phyloP scores from a whole-genome alignment of 2,113 vertebrate species.

The Riparia riparia region DNA sequence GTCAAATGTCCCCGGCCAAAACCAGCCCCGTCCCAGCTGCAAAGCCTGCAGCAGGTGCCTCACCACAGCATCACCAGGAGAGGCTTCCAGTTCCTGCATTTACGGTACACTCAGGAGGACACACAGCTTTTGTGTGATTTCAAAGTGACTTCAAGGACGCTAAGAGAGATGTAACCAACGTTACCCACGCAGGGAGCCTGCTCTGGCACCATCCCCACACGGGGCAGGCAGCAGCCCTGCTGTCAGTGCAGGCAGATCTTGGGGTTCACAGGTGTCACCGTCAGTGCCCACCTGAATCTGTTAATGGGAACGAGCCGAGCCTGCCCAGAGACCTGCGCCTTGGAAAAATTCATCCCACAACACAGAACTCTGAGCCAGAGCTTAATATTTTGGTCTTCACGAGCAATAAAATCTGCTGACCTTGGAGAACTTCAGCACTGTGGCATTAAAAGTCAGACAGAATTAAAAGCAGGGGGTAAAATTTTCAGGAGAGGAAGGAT shows the following conservation, averaged over 20 bases:
- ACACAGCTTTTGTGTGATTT: too few species aligned
- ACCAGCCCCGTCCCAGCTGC: not conserved
- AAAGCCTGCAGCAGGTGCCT: not conserved
- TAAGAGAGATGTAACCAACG: not conserved
- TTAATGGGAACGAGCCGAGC: not conserved
- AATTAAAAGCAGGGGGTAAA: not conserved
- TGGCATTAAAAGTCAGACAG: not conserved
- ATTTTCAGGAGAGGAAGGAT: not conserved
- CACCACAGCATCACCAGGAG: not conserved
- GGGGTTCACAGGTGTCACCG: not conserved
- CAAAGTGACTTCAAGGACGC: not conserved
- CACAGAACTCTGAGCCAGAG: not conserved
- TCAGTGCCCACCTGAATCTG: not conserved
- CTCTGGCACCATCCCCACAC: too few species aligned
- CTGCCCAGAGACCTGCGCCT: not conserved
- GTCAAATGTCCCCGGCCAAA: not conserved
- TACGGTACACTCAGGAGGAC: fast-evolving
- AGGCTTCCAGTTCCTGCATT: not conserved
- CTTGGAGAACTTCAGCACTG: not conserved
- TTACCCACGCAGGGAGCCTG: too few species aligned
- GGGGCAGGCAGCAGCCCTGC: not conserved
- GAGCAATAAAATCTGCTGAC: not conserved
- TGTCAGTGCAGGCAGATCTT: fast-evolving
- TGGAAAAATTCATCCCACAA: not conserved
- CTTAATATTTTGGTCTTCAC: not conserved